These are phyloP conservation scores for Drosophila grimshawi DNA, from an alignment of 1,140 invertebrate species.

Conservation along the genomic window DNA sequence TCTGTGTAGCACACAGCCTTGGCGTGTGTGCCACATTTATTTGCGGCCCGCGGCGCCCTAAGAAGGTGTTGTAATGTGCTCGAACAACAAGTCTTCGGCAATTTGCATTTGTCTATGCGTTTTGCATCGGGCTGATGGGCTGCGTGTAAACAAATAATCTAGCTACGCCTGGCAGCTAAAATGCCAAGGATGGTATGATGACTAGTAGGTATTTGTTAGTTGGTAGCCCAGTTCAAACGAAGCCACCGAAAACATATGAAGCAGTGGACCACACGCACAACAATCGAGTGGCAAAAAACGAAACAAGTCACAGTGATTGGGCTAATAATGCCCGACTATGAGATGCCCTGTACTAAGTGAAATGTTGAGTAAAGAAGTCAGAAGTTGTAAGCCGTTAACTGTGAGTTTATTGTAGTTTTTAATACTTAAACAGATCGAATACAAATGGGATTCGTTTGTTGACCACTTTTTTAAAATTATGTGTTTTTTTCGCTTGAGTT, in stretches of 20 bases:
- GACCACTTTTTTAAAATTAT: too few species aligned
- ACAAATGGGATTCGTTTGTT: too few species aligned
- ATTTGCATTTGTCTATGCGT: constrained; percentile 30
- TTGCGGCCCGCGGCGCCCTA: constrained; percentile 49
- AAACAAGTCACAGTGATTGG: neutral
- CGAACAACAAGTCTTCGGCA: constrained; percentile 9
- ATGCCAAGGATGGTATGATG: neutral
- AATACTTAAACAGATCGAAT: too few species aligned
- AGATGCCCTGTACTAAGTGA: neutral
- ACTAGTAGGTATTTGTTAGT: neutral
- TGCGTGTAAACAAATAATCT: constrained; percentile 84
- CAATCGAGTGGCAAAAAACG: constrained; percentile 32
- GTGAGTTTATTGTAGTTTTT: too few species aligned
- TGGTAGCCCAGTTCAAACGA: constrained; percentile 65
- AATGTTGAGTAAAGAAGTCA: neutral
- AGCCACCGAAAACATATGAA: constrained; percentile 79
- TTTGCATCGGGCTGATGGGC: constrained; percentile 50
- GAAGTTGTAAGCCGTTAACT: too few species aligned
- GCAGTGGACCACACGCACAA: constrained; percentile 66
- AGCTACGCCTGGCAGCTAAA: constrained; percentile 34
- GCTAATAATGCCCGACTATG: neutral
- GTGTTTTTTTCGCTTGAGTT: too few species aligned
- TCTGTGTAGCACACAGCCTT: constrained; percentile 11
- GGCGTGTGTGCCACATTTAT: constrained; percentile 41
- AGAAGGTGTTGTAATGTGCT: constrained; percentile 75